Evolutionary conservation across 2,113 vertebrate species (phyloP), one percentile per base, ranked within the genome.

Genomic region (Rallus limicola): DNA sequence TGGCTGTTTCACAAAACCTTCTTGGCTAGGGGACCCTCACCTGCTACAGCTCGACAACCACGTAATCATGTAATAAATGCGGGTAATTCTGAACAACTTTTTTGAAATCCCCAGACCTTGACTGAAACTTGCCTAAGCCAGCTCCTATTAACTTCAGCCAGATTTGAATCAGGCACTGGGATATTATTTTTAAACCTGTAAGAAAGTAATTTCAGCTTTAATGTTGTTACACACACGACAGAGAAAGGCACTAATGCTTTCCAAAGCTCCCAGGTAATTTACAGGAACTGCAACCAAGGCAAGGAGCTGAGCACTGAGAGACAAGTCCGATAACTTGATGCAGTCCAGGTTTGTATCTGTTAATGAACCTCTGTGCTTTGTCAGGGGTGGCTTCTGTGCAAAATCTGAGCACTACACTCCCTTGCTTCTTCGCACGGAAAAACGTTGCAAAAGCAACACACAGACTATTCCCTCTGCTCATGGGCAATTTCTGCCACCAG

Each of bases 191-290:
- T 88, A 92, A 95, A 92, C 33, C 13, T 81, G 11, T 75, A 60
- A 95, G 80, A 90, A 90, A 94, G 72, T 82, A 0, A 86, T 95
- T 93, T 93, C 38, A 86, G 28, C 65, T 40, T 56, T 93, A 89
- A 92, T 71, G 16, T 84, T 63, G 58, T 89, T 97, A 93, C 6
- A 58, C 62, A 48, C 40, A 31, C 25, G 48, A 36, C 16, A 68
- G 48, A 87, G 44, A 93, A 87, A 94, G 84, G 53, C 71, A 86
- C 53, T 91, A 82, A 88, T 93, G 76, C 33, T 72, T 82, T 86
- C 80, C 71, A 88, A 93, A 86, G 16, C 70, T 95, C 31, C 16
- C 46, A 74, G 71, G 64, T 90, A 64, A 94, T 83, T 95, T 88
- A 52, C 60, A 88, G 76, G 67, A 87, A 12, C 72, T 92, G 56